Base-by-base conservation (phyloP, 1,140 invertebrate species). In the Solenopsis invicta region DNA sequence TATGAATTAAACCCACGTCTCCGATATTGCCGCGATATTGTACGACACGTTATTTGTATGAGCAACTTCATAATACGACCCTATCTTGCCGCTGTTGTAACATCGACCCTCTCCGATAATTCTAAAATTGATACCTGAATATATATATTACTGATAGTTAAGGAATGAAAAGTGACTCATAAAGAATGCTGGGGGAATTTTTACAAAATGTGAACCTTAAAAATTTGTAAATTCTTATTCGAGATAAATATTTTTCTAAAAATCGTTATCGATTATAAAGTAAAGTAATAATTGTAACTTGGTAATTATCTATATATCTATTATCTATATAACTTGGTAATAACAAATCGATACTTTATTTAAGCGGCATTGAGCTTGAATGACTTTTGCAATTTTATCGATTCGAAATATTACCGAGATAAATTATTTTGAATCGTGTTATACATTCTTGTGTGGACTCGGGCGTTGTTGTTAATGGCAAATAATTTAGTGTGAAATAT, bases 1-100 rank as follows among this genome's bases (percentile, higher is more conserved):
- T 81, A 71, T 71, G 52, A 81, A 81, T 81, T 81, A 81, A 81
- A 59, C 10, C 78, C 78, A 71, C 13, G 78, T 81, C 52, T 81
- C 16, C 21, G 78, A 81, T 81, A 81, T 81, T 56, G 56, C 13
- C 37, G 52, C 21, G 78, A 81, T 71, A 81, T 71, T 81, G 78
- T 81, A 81, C 16, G 78, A 81, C 48, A 81, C 66, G 18, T 71
- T 81, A 56, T 81, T 69, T 81, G 77, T 45, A 9, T n/a, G 64
- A 81, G 37, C 64, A 81, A 71, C 78, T 81, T 71, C 78, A 81
- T 81, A 81, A 81, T 29, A 71, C 52, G 64, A 81, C 37, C 66
- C 78, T 71, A 81, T 81, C 78, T 81, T 71, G 64, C 66, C 66
- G 59, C n/a, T 34, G 37, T 81, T 56, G 50, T 56, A 56, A 56